Percentiles rank a stretch among this genome's conserved stretches.
Conservation (phyloP, 2,797 vertebrate genomes). For the Ctenochaetus hawaiiensis region DNA sequence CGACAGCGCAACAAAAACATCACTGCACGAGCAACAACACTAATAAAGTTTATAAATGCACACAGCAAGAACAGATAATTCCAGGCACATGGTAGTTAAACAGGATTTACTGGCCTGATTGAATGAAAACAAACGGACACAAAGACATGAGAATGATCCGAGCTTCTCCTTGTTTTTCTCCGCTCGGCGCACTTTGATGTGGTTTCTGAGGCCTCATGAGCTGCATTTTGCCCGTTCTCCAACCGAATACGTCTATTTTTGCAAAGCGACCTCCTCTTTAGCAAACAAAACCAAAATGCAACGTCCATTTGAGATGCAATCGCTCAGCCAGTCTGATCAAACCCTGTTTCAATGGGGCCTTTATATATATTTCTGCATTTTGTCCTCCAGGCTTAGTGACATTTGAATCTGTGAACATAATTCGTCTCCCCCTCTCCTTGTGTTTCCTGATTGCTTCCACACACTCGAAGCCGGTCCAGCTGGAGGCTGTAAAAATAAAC, state of each 20-base stretch:
- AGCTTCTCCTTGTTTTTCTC: slow-evolving; percentile 39
- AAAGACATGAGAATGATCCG: slow-evolving; percentile 46
- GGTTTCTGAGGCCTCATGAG: slow-evolving; percentile 62
- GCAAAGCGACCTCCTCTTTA: slow-evolving; percentile 47
- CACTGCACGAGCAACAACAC: neutral
- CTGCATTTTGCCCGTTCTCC: slow-evolving; percentile 46
- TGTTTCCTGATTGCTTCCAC: slow-evolving; percentile 82
- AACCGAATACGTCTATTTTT: slow-evolving; percentile 56
- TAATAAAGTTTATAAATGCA: slow-evolving; percentile 29
- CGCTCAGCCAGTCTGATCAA: slow-evolving; percentile 48
- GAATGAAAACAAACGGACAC: slow-evolving; percentile 57
- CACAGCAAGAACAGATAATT: slow-evolving; percentile 24
- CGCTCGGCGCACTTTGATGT: slow-evolving; percentile 69
- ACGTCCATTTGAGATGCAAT: slow-evolving; percentile 61
- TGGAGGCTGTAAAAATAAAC: slow-evolving; percentile 88
- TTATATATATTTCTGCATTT: slow-evolving; percentile 56
- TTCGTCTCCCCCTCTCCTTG: slow-evolving; percentile 24
- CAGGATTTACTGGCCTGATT: slow-evolving; percentile 30
- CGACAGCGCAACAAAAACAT: slow-evolving; percentile 27
- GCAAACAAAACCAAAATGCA: slow-evolving; percentile 65
- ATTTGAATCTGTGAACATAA: slow-evolving; percentile 65
- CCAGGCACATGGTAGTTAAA: slow-evolving; percentile 39
- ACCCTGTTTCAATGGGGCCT: slow-evolving; percentile 48
- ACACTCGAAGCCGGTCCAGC: slow-evolving; percentile 77
- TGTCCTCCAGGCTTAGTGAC: slow-evolving; percentile 65